Base-by-base conservation (phyloP, 2,113 vertebrate genomes). In the Eptesicus fuscus region DNA sequence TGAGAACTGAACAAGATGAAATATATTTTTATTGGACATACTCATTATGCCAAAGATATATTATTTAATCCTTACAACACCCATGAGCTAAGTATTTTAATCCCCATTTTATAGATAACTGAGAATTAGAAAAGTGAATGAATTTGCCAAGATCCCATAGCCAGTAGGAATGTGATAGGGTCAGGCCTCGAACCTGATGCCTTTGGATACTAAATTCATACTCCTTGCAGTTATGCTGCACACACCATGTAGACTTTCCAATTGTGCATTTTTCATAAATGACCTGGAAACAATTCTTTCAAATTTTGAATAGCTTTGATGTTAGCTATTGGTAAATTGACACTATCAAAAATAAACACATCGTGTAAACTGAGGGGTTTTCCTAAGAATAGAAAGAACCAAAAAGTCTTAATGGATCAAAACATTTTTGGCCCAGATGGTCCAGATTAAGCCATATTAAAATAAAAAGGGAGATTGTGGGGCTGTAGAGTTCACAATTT, bases 211-310 rank as follows among this genome's bases (percentile, higher is more conserved):
- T 63, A 51, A 35, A 71, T 59, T 80, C n/a, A 37, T 14, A 37
- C 0, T 12, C 59, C 32, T 47, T 59, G 25, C 30, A 37, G 32
- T 84, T n/a, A n/a, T 0, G 2, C n/a, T 88, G 4, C 22, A 28
- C 56, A 5, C 37, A 28, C 16, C 53, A 12, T 13, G 2, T 0
- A 83, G 69, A 82, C 11, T 74, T 70, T 44, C 28, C 47, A 76
- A 76, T 28, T 30, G 12, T 25, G 53, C 16, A 49, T 80, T 53
- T 95, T 96, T 67, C 23, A 23, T 11, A 49, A 90, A 49, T 84
- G 92, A 96, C 83, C n/a, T 44, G 40, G 80, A 95, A 97, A 92
- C 12, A n/a, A 76, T 93, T 97, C 51, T 95, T 89, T 78, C 20
- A 8, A 80, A 7, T 95, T 89, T 78, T n/a, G 17, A 84, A 11